phyloP scores from a whole-genome alignment of 1,140 invertebrate genomes.

The Potamilus streckersoni region DNA sequence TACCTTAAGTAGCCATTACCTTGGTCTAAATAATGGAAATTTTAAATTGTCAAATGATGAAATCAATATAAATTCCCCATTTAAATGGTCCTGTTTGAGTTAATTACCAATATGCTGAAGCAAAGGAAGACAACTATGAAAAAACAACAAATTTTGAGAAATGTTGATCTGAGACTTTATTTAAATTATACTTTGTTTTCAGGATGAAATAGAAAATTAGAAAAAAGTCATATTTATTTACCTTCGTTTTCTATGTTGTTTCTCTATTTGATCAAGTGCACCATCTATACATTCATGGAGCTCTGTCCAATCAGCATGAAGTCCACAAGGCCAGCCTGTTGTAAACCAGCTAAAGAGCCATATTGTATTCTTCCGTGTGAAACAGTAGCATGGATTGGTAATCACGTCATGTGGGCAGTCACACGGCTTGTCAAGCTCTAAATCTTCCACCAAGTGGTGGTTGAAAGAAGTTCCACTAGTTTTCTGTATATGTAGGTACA shows the following conservation, averaged over 20 bases:
- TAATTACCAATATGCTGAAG: too few relatives aligned
- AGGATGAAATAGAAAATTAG: background rate
- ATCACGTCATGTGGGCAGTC: conserved; percentile 18
- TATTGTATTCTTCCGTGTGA: conserved; percentile 7
- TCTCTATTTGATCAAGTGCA: conserved; percentile 20
- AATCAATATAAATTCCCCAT: too few relatives aligned
- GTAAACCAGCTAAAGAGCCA: conserved; percentile 34
- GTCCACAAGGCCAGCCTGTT: conserved; percentile 28
- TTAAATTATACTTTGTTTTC: background rate
- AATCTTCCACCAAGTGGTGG: conserved; percentile 21
- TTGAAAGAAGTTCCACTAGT: conserved; percentile 27
- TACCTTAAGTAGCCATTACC: too few relatives aligned
- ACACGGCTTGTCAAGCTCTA: conserved; percentile 11
- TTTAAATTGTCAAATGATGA: too few relatives aligned
- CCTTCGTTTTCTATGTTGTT: conserved; percentile 15
- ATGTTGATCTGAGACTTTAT: too few relatives aligned
- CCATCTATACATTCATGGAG: conserved; percentile 28
- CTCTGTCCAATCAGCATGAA: conserved; percentile 33
- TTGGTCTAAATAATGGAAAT: too few relatives aligned
- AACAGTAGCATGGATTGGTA: conserved; percentile 25
- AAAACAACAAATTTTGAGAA: too few relatives aligned
- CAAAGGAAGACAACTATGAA: too few relatives aligned
- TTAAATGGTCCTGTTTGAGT: too few relatives aligned
- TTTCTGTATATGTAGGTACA: conserved; percentile 33
- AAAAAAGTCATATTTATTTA: background rate